Evolutionary conservation across 2,888 invertebrate genomes (phyloP), one percentile per base, ranked within the genome.

Genomic region (Odontomyia ornata): DNA sequence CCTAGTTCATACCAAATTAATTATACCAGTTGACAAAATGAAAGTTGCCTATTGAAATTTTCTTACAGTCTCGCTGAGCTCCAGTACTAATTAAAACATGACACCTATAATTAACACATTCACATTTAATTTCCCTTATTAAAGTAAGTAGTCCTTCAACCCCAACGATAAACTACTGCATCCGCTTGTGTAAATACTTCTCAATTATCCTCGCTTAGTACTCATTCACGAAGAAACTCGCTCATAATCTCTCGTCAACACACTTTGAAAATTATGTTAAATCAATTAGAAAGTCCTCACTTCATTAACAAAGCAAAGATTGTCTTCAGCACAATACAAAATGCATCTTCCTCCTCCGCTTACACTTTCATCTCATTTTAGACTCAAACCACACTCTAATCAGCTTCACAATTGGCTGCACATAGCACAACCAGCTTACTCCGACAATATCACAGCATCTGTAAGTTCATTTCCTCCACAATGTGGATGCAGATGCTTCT

Each of bases 231-330:
- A 9, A 11, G 21, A 5, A n/a, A 13, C 30, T 30, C 15, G 28
- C 18, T 64, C 64, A 64, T 64, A 64, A 64, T 64, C 64, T 64
- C 64, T 64, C 64, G 64, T 64, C 64, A 23, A 30, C 64, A 64
- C 28, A 28, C 64, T 60, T 25, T 60, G 60, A 7, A n/a, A 64
- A 64, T 64, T 64, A 64, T 64, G 30, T 64, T 64, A 64, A 64
- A 64, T 28, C 67, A 67, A 67, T 67, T 67, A 67, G 67, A 67
- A 46, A 67, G 67, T 67, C 46, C 23, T 67, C 67, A 67, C 46
- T 46, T 67, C 67, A 67, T 67, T 67, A 67, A 21, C 67, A 43
- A 67, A 67, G 67, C 43, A 67, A 43, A 67, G 67, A 67, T 67
- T 67, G 67, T 21, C 23, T 67, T 15, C 11, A 46, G 21, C 23